Percentiles rank a stretch among this genome's conserved stretches.
Evolutionary conservation across 2,797 vertebrate genomes (phyloP).

Genomic region (Halcyon smyrnensis): DNA sequence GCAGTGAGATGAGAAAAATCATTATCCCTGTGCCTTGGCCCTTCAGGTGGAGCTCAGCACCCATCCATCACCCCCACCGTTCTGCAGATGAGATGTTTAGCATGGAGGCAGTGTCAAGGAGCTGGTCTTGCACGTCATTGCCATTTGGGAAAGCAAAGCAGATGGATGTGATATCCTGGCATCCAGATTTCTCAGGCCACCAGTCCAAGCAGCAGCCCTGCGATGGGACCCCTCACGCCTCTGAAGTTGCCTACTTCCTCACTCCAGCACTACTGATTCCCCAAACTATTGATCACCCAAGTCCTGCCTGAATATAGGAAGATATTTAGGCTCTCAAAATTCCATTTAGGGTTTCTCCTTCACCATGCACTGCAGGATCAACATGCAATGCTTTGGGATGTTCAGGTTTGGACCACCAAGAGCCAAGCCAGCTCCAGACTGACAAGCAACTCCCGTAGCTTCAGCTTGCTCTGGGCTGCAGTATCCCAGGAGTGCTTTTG

Average conservation of each 20-base stretch:
- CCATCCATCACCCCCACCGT: not conserved
- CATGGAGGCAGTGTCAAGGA: not conserved
- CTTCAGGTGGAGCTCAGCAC: not conserved
- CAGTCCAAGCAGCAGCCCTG: not conserved
- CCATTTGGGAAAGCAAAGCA: not conserved
- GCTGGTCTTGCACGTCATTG: rapidly evolving
- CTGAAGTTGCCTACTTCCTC: not conserved
- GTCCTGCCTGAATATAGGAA: not conserved
- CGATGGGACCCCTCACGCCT: not conserved
- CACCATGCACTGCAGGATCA: not conserved
- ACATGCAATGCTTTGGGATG: not conserved
- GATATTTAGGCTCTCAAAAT: not conserved
- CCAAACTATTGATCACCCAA: not conserved
- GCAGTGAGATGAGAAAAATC: not conserved
- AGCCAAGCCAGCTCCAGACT: not conserved
- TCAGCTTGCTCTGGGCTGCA: not conserved
- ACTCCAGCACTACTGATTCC: not conserved
- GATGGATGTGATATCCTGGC: rapidly evolving
- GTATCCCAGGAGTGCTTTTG: not conserved
- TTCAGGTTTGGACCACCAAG: not conserved
- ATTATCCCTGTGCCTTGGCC: not conserved
- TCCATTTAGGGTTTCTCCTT: not conserved
- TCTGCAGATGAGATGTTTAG: not conserved
- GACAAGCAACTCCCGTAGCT: not conserved
- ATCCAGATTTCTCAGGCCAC: not conserved